phyloP scores from a whole-genome alignment of 2,113 vertebrate species.

The Zeus faber region DNA sequence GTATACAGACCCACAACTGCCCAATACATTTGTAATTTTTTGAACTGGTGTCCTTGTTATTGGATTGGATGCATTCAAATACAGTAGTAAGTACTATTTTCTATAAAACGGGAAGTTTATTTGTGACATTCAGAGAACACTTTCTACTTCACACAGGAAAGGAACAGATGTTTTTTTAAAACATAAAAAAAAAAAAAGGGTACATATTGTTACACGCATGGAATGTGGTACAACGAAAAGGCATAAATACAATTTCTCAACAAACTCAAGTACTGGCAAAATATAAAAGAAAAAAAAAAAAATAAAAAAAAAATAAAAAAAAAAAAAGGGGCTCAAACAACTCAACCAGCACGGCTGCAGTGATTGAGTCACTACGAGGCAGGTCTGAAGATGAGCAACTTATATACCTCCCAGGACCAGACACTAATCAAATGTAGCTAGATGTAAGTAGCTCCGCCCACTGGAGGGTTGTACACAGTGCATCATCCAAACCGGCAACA shows the following conservation, averaged over 20 bases:
- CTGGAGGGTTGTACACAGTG: constrained; percentile 52
- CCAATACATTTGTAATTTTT: constrained; percentile 52
- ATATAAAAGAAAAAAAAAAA: constrained; percentile 8
- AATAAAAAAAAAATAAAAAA: constrained; percentile 46
- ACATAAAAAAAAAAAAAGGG: constrained; percentile 39
- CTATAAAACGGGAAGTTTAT: constrained; percentile 65
- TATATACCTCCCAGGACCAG: constrained; percentile 70
- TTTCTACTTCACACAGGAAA: constrained; percentile 63
- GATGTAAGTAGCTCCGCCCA: constrained; percentile 80
- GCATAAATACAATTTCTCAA: constrained; percentile 82
- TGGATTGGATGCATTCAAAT: neutral
- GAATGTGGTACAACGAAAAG: constrained; percentile 80
- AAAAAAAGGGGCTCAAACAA: constrained; percentile 73
- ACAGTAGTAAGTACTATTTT: constrained; percentile 7
- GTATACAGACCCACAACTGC: constrained; percentile 45
- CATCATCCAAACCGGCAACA: constrained; percentile 78
- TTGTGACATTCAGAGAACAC: constrained; percentile 63
- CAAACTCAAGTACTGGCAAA: constrained; percentile 84
- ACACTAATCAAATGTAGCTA: constrained; percentile 70
- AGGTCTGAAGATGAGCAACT: constrained; percentile 79
- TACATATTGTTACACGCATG: constrained; percentile 63
- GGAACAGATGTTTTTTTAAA: constrained; percentile 36
- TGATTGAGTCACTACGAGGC: constrained; percentile 77
- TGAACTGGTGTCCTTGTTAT: constrained; percentile 34
- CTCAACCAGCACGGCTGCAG: constrained; percentile 89